These are phyloP conservation scores for Cynaeus angustus DNA, from an alignment of 2,888 invertebrate species.

Conservation along the genomic window DNA sequence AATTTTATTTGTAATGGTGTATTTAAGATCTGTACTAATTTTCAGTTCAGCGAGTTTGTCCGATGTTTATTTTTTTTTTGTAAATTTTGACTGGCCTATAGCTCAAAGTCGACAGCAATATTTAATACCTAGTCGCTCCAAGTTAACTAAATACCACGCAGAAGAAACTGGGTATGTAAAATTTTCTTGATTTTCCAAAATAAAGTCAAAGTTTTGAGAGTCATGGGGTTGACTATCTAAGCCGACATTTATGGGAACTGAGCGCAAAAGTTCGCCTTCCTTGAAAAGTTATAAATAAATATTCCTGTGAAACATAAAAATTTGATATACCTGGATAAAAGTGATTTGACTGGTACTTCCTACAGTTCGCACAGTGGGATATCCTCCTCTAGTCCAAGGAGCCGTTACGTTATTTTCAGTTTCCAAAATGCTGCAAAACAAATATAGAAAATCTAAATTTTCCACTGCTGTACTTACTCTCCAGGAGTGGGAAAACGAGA, in stretches of 20 bases:
- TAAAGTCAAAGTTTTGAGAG: constrained; percentile 8
- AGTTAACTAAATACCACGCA: constrained; percentile 27
- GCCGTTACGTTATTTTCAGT: not conserved
- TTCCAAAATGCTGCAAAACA: constrained; percentile 29
- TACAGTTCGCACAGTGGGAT: constrained; percentile 4
- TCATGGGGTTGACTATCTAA: not conserved
- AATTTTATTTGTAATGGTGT: too few species aligned
- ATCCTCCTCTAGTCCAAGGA: constrained; percentile 6
- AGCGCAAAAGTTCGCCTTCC: not conserved
- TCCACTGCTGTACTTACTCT: constrained; percentile 13
- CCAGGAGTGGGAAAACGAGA: constrained; percentile 6
- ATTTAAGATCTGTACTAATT: too few species aligned
- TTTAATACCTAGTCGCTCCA: constrained; percentile 23
- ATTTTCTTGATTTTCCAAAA: constrained; percentile 10
- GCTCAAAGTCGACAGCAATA: too few species aligned
- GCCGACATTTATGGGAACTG: constrained; percentile 19
- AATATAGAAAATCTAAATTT: not conserved
- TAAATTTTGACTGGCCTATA: too few species aligned
- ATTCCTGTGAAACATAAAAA: not conserved
- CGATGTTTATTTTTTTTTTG: too few species aligned
- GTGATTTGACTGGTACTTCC: not conserved
- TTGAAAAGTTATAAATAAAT: not conserved
- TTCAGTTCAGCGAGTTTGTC: too few species aligned
- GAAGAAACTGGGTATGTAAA: not conserved
- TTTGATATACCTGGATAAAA: not conserved